A percentile compares a stretch with the other conserved stretches of the same genome.
Evolutionary conservation across 2,888 invertebrate species (phyloP).

Genomic region (Caenorhabditis sp.): DNA sequence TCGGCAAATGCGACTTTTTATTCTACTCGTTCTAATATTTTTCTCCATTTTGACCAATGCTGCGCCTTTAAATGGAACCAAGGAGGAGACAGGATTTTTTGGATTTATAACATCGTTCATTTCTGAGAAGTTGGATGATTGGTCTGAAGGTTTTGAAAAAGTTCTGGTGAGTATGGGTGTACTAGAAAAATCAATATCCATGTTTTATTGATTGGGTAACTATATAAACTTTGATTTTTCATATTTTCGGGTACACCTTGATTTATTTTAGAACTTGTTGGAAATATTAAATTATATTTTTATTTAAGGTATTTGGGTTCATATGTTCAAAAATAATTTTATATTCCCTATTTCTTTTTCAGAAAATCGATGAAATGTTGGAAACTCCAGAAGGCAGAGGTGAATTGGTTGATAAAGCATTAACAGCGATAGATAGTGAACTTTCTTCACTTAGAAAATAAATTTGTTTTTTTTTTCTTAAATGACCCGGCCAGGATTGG

Average conservation of each 20-base stretch:
- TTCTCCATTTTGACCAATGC: neutral
- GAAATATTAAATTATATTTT: no score
- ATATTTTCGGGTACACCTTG: no score
- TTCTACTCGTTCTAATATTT: neutral
- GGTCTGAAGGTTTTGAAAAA: neutral
- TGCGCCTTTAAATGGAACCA: neutral
- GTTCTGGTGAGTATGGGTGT: neutral
- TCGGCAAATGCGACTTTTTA: neutral
- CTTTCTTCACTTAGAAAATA: neutral
- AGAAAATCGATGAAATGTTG: neutral
- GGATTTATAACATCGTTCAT: neutral
- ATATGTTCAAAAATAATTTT: no score
- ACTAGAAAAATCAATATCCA: no score
- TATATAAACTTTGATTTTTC: no score
- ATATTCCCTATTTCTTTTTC: no score
- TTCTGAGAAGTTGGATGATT: neutral
- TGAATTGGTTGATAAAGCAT: neutral
- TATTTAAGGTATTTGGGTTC: no score
- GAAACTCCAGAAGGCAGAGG: neutral
- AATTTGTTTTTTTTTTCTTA: neutral
- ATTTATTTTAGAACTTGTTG: no score
- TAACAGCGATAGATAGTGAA: neutral
- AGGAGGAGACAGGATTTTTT: neutral
- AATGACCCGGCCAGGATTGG: no score
- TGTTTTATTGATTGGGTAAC: no score